Base-by-base conservation (phyloP, 2,797 vertebrate species). In the Todus mexicanus region DNA sequence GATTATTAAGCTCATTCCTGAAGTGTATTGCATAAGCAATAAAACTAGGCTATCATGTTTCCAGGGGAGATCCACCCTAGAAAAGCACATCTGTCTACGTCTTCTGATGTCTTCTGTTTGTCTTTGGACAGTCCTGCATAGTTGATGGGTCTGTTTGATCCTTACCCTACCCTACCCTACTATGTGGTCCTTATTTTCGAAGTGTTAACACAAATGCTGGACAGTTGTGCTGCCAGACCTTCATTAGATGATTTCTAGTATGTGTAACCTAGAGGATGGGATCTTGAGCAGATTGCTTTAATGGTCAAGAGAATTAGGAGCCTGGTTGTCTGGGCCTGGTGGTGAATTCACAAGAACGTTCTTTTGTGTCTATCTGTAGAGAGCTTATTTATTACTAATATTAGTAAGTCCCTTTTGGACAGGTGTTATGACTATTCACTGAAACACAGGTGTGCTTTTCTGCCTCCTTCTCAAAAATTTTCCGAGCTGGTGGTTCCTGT, bases 391-490 rank as follows among this genome's bases (percentile, higher is more conserved):
- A 12, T 78, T 66, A 56, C 45, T 23, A 15, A 1, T 59, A 14
- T n/a, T 53, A 60, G 8, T n/a, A 25, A 60, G 56, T 82, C 20
- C 21, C 16, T 53, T 84, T 53, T 50, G 78, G 53, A 20, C 20
- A 57, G 38, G n/a, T 29, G 13, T 71, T 54, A 16, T 0, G 1
- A 8, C 29, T 65, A 0, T 51, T 63, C 5, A 0, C 53, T 54
- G 57, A 73, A 86, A 59, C 33, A 35, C 3, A 1, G 37, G 19
- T 0, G 0, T 81, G 33, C 40, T 92, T 43, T 84, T 72, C 70
- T 57, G 9, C 51, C 9, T 5, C 19, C 31, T 74, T 10, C n/a
- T n/a, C 9, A 1, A 33, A 33, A 69, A 8, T 60, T 81, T 66
- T 43, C 48, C 0, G 0, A 71, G 37, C 29, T 35, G 22, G 15